Evolutionary conservation across 2,113 vertebrate genomes (phyloP).

Genomic region (Sapayoa aenigma): DNA sequence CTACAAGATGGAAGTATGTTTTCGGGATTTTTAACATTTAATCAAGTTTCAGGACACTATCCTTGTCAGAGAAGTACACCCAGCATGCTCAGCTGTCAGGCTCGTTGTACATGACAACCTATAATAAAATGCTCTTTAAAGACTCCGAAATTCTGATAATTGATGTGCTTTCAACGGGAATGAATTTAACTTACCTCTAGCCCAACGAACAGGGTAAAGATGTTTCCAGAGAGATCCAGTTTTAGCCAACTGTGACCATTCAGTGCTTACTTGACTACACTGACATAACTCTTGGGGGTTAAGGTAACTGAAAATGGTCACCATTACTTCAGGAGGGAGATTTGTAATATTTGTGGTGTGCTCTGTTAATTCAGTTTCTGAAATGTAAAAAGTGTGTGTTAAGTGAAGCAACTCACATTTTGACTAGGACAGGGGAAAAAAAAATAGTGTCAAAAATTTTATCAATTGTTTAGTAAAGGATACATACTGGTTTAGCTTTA

Average conservation of each 20-base stretch:
- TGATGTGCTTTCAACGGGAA: neutral
- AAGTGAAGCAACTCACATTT: slow-evolving; percentile 30
- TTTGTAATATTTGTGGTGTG: slow-evolving; percentile 78
- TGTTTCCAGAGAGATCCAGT: slow-evolving; percentile 94
- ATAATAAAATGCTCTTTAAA: neutral
- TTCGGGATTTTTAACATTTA: neutral
- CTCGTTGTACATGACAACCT: neutral
- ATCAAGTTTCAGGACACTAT: neutral
- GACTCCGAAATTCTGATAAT: neutral
- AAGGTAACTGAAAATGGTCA: slow-evolving; percentile 90
- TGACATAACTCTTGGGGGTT: slow-evolving; percentile 88
- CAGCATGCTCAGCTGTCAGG: neutral
- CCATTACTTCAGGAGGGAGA: slow-evolving; percentile 91
- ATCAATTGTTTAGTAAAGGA: neutral
- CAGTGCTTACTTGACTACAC: slow-evolving; percentile 89
- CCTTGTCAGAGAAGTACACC: neutral
- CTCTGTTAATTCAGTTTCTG: slow-evolving; percentile 73
- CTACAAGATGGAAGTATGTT: fast-evolving
- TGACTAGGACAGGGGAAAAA: neutral
- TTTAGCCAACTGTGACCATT: slow-evolving; percentile 87
- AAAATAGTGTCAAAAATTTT: neutral
- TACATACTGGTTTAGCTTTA: neutral
- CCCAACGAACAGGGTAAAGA: slow-evolving; percentile 94
- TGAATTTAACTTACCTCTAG: slow-evolving; percentile 81
- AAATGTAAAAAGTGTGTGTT: slow-evolving; percentile 53